Percentiles rank a stretch among this genome's conserved stretches.
These are phyloP conservation scores for Zosterops pallidus DNA, from an alignment of 2,113 vertebrate genomes.

Conservation along the genomic window DNA sequence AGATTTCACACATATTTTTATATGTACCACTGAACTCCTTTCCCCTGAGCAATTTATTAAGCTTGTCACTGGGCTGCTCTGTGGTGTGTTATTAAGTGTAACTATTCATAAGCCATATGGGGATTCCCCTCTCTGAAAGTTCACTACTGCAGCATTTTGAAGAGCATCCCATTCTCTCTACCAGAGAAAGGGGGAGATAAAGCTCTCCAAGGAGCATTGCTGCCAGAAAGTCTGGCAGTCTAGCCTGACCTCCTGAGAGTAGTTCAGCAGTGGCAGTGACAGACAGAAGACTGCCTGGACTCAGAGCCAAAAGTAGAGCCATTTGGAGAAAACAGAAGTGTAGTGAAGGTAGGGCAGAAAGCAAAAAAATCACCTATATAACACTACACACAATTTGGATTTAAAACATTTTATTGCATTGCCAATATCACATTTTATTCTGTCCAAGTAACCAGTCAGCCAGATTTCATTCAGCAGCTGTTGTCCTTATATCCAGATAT, in stretches of 20 bases:
- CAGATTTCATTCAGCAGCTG: background rate
- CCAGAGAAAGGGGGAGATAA: background rate
- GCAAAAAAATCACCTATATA: background rate
- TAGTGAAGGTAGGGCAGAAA: background rate
- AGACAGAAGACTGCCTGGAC: background rate
- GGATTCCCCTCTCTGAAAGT: background rate
- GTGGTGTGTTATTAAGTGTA: background rate
- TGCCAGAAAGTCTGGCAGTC: background rate
- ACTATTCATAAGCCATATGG: rapidly evolving
- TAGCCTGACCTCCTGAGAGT: background rate
- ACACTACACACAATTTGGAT: background rate
- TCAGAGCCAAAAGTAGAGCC: background rate
- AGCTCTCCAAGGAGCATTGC: background rate
- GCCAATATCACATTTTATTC: background rate
- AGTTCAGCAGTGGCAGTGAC: background rate
- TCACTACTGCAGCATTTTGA: background rate
- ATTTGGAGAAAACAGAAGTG: background rate
- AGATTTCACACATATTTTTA: background rate
- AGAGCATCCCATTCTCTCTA: background rate
- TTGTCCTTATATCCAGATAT: background rate
- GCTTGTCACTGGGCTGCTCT: background rate
- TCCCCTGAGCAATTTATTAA: background rate
- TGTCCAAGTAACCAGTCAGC: background rate
- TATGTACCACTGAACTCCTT: background rate
- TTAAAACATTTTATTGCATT: background rate